Conservation (phyloP, 2,888 invertebrate genomes). For the Acleris sparsana region DNA sequence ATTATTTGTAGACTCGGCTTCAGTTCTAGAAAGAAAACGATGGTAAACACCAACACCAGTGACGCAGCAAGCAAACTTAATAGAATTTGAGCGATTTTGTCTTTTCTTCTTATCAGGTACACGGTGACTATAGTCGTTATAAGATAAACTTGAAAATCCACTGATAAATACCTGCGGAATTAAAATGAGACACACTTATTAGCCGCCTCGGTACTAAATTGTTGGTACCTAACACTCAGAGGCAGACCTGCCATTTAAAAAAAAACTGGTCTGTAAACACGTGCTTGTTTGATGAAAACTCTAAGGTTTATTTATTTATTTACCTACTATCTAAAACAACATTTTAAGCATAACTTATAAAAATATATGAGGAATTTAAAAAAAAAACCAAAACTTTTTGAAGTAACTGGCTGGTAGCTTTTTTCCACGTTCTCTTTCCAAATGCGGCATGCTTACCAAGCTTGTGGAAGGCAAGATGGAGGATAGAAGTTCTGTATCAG, state of each 20-base stretch:
- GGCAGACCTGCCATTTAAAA: no score
- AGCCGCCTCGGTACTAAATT: neutral
- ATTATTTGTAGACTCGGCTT: slow-evolving; percentile 32
- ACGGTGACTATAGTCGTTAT: slow-evolving; percentile 25
- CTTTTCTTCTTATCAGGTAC: slow-evolving; percentile 19
- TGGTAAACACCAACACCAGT: slow-evolving; percentile 23
- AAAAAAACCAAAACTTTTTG: no score
- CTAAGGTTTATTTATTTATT: neutral
- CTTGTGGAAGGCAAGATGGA: slow-evolving; percentile 34
- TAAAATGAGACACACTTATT: neutral
- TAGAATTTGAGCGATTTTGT: slow-evolving; percentile 22
- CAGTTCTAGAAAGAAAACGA: slow-evolving; percentile 29
- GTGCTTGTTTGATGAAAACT: no score
- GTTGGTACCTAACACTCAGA: no score
- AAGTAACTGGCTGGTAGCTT: no score
- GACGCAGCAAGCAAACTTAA: slow-evolving; percentile 17
- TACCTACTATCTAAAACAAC: no score
- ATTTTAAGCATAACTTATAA: no score
- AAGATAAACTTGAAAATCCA: slow-evolving; percentile 36
- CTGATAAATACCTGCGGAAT: slow-evolving; percentile 35
- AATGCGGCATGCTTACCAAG: slow-evolving; percentile 20
- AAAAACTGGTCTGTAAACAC: no score
- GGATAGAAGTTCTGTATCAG: slow-evolving; percentile 33
- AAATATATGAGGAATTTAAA: no score
- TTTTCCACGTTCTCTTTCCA: no score